Conservation (phyloP, 2,888 invertebrate species). For the Acrobasis repandana region DNA sequence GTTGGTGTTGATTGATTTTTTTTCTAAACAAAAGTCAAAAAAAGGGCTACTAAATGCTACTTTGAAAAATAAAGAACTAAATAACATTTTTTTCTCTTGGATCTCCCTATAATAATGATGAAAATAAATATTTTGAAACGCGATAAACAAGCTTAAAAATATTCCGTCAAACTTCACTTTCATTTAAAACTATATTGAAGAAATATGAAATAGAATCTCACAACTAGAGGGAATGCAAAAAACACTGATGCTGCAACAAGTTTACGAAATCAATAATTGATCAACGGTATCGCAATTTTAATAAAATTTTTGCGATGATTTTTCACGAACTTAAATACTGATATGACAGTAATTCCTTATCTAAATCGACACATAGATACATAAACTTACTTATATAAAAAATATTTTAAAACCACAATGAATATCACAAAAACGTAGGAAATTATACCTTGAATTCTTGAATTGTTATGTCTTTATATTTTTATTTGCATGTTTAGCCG, state of each 20-base stretch:
- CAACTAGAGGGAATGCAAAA: slow-evolving; percentile 23
- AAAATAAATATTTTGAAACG: neutral
- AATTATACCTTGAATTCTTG: neutral
- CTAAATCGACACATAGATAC: neutral
- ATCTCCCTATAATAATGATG: neutral
- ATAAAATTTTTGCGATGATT: neutral
- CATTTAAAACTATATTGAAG: slow-evolving; percentile 9
- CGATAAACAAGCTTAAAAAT: neutral
- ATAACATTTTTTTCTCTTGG: neutral
- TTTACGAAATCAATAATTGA: neutral
- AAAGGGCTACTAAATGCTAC: too few relatives aligned
- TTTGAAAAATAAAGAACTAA: neutral
- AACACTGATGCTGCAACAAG: neutral
- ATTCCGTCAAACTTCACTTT: slow-evolving; percentile 11
- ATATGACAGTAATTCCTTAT: slow-evolving; percentile 14
- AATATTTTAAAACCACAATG: neutral
- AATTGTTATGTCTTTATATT: neutral
- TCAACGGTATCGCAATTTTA: neutral
- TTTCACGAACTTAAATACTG: slow-evolving; percentile 9
- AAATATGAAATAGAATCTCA: slow-evolving; percentile 20
- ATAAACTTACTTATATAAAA: neutral
- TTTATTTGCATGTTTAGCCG: too few relatives aligned
- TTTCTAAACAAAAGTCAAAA: too few relatives aligned
- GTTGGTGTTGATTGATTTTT: too few relatives aligned
- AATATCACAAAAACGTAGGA: slow-evolving; percentile 5